These are phyloP conservation scores for Zootoca vivipara DNA, from an alignment of 2,113 vertebrate genomes.

Conservation along the genomic window DNA sequence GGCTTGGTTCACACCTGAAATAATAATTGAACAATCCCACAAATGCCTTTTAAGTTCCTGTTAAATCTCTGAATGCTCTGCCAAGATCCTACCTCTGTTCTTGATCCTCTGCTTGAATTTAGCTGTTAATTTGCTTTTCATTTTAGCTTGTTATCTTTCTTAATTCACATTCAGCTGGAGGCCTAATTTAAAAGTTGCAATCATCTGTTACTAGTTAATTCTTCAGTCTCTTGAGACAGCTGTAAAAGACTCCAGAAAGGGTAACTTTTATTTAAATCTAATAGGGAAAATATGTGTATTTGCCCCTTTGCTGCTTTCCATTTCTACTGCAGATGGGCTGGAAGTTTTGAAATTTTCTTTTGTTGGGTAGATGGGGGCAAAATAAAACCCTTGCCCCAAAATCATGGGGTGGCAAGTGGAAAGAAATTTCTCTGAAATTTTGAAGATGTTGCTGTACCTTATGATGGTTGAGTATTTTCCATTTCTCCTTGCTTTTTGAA, in stretches of 20 bases:
- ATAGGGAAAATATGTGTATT: not conserved
- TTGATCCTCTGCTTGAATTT: conserved; percentile 36
- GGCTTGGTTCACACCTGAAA: conserved; percentile 24
- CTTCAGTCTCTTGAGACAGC: conserved; percentile 25
- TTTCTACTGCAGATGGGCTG: not conserved
- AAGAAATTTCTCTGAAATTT: too few relatives aligned
- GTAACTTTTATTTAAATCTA: conserved; percentile 29
- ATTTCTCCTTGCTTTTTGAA: too few relatives aligned
- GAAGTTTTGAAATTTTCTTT: too few relatives aligned
- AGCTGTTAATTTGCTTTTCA: conserved; percentile 53
- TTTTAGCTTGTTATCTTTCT: conserved; percentile 43
- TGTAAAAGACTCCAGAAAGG: conserved; percentile 23
- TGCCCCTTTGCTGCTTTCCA: not conserved
- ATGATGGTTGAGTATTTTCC: too few relatives aligned
- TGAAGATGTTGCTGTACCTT: too few relatives aligned
- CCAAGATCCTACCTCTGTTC: conserved; percentile 18
- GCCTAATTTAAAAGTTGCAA: conserved; percentile 47
- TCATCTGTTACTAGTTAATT: conserved; percentile 56
- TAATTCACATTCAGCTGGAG: conserved; percentile 56
- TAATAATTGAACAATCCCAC: conserved; percentile 13
- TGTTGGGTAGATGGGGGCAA: too few relatives aligned
- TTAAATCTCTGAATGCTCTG: not conserved
- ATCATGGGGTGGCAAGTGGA: too few relatives aligned
- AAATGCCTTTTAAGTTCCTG: conserved; percentile 36
- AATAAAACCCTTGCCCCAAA: too few relatives aligned